Evolutionary conservation across 2,113 vertebrate genomes (phyloP), one percentile per base, ranked within the genome.

Genomic region (Anarrhichthys ocellatus): DNA sequence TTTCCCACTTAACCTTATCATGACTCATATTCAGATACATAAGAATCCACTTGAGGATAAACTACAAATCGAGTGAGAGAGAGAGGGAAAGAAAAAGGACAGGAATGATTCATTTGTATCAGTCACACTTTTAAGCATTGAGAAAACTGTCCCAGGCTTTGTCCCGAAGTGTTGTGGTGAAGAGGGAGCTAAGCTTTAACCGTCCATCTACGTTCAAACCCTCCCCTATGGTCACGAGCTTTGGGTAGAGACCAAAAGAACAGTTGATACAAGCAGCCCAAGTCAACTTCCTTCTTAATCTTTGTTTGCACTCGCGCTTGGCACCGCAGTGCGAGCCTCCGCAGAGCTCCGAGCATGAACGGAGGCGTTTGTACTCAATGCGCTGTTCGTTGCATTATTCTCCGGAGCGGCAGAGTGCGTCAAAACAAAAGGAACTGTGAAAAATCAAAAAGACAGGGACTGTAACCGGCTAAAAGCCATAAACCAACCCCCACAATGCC

Each of bases 1-100:
- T 54, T 71, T 80, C 73, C 69, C 65, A 71, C 56, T 84, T 83
- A 76, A 82, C 73, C 56, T 74, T 11, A 24, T 54, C 52, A 50
- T 48, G 68, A 58, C 32, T 80, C 70, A 69, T 2, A 69, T 63
- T 75, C 38, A 59, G 44, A 80, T 65, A 32, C 15, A 34, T 29
- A 27, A 64, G 6, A 63, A 52, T 50, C 38, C 13, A 6, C 56
- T 69, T 29, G 17, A 58, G 27, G 11, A n/a, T 10, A n/a, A 59
- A 46, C 8, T 7, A 34, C 1, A 38, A 70, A 9, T 27, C 7
- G 6, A 48, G 52, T 65, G n/a, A 34, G 20, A 18, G 8, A 11
- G 1, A 58, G 14, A 44, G 27, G 27, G 27, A 13, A 40, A 63
- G 9, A 46, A 11, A 10, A 18, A 48, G 34, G 34, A 34, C 34